Evolutionary conservation across 1,140 invertebrate genomes (phyloP), one percentile per base, ranked within the genome.

Genomic region (Solenopsis invicta): DNA sequence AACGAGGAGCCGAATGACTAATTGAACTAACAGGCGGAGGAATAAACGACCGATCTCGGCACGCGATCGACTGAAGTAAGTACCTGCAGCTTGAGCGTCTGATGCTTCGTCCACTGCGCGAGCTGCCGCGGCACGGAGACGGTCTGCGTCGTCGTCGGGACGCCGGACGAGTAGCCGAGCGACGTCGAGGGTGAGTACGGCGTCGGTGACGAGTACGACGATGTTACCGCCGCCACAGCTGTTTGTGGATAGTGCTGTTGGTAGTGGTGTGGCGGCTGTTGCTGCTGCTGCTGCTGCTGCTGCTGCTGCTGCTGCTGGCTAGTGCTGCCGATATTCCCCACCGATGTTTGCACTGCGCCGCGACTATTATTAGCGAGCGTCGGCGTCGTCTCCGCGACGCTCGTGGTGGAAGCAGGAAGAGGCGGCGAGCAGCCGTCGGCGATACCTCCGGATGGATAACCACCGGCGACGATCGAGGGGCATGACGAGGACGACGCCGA

Each of bases 61-160:
- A 29, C 21, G 48, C 52, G 64, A 24, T 84, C 34, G 69, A 56
- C 16, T 64, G 41, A 13, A 34, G 24, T 24, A 45, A 84, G 86
- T 94, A 95, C 94, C 94, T 95, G 94, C 54, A 95, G 91, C 91
- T 94, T 93, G 69, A 94, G 93, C 85, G 94, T 94, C 69, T 94
- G 94, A 88, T 94, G 94, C 88, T 94, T 94, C 81, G 94, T 94
- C 94, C 94, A 95, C 92, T 95, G 94, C 59, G 94, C 94, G 90
- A 95, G 92, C 88, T 95, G 94, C 85, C 93, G 93, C 75, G 94
- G 94, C 69, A 94, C 93, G 75, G 93, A 93, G 77, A 93, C 91
- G 67, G 92, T 90, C 71, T 92, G 91, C 77, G 87, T 72, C 87
- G 89, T 88, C 77, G 82, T 93, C 93, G 94, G 94, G 85, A 85